Base-by-base conservation (phyloP, 2,113 vertebrate genomes). In the Anser cygnoides region DNA sequence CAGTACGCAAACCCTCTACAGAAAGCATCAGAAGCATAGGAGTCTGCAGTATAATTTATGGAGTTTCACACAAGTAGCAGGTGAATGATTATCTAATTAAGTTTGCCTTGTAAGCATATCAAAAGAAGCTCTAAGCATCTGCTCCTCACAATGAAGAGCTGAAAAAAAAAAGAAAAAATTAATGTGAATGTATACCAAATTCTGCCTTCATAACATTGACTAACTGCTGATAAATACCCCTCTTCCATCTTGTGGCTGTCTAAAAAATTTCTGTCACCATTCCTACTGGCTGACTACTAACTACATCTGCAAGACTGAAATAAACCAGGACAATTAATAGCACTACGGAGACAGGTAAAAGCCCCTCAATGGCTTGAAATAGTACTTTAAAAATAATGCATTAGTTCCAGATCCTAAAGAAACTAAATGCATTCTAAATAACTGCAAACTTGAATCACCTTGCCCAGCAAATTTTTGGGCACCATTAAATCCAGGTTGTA, bases 331-430 rank as follows among this genome's bases (percentile, higher is more conserved):
- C 22, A 93, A 54, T 62, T 52, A 93, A 44, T 8, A 65, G 66
- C 46, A 94, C 57, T 84, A 87, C 16, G 73, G 43, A 94, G 70
- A 96, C 25, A 54, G 49, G 8, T n/a, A 85, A 84, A 66, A 70
- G 35, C 29, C 23, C 17, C 44, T 92, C 41, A 70, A 17, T 83
- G 19, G 65, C 73, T 87, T 76, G 14, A 93, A 94, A 90, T 17
- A 59, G 29, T 70, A 73, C 46, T 57, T 96, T 23, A 2, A 59
- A 92, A 90, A 93, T 75, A 63, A 93, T 67, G 91, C 87, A n/a
- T 31, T 72, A 73, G 39, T 70, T 41, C 59, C 28, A 78, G 20
- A 75, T 85, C 35, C 49, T 61, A 73, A 86, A 92, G 74, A 95
- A 79, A 55, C 11, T 57, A 26, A 43, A 80, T 8, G 14, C 8